Evolutionary conservation across 2,113 vertebrate genomes (phyloP).

Genomic region (Gulo gulo): DNA sequence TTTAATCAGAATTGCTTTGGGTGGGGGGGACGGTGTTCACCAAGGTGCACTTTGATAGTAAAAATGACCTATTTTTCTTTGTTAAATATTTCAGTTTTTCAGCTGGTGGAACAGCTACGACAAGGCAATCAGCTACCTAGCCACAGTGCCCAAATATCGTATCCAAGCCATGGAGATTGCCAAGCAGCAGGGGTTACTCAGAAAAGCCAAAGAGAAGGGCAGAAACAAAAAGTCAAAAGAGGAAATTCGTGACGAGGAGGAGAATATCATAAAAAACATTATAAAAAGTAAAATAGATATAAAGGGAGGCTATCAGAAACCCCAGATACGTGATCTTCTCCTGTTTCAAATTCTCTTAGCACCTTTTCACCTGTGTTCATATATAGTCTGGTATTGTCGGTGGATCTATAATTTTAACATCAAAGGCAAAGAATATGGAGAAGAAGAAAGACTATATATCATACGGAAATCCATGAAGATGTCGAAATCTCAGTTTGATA

Average conservation of each 20-base stretch:
- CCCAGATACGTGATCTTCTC: constrained; percentile 93
- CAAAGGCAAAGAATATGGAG: constrained; percentile 92
- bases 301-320: constrained; percentile 98
- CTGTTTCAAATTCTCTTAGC: constrained; percentile 93
- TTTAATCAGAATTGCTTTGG: neutral
- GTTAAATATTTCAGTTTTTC: constrained; percentile 90
- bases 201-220: constrained; percentile 93
- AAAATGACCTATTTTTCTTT: constrained; percentile 65
- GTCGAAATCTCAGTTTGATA: constrained; percentile 96
- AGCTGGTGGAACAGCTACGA: constrained; percentile 99
- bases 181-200: constrained; percentile 95
- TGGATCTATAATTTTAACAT: constrained; percentile 95
- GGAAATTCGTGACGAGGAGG: constrained; percentile 95
- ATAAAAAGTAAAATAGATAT: constrained; percentile 99
- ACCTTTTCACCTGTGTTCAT: constrained; percentile 90
- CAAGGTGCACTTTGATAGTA: neutral
- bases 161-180: constrained; percentile 96
- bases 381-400: constrained; percentile 89
- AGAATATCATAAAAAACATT: constrained; percentile 96
- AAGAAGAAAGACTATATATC: constrained; percentile 93
- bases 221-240: constrained; percentile 95
- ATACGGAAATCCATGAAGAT: constrained; percentile 96
- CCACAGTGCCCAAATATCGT: constrained; percentile 95
- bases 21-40: neutral
- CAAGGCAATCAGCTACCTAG: constrained; percentile 95